Evolutionary conservation across 2,888 invertebrate species (phyloP).

Genomic region (Phengaris alcon): DNA sequence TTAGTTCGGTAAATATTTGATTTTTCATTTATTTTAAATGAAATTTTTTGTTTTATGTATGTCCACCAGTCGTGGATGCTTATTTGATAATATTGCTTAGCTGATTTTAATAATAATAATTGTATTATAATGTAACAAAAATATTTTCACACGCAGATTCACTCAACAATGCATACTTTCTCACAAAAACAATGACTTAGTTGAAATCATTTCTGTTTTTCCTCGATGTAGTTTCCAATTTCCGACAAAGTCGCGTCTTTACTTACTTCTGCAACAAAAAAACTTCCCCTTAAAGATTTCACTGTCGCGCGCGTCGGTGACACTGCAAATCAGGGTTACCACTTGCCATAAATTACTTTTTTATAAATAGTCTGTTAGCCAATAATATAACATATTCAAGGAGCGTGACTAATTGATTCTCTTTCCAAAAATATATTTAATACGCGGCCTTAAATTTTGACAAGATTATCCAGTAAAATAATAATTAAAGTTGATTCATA

Average conservation of each 20-base stretch:
- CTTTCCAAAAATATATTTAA: too few relatives aligned
- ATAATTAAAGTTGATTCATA: too few relatives aligned
- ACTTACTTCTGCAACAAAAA: slow-evolving; percentile 1
- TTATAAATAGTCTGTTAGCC: too few relatives aligned
- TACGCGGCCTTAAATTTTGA: too few relatives aligned
- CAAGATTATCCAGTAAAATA: too few relatives aligned
- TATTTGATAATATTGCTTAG: not conserved
- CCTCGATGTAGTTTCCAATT: slow-evolving; percentile 30
- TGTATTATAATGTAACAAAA: not conserved
- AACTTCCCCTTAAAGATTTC: slow-evolving; percentile 61
- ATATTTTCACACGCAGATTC: slow-evolving; percentile 4
- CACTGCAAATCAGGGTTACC: slow-evolving; percentile 32
- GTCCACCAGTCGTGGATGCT: too few relatives aligned
- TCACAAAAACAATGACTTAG: slow-evolving; percentile 3
- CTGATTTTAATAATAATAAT: not conserved
- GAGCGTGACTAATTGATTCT: too few relatives aligned
- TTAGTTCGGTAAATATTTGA: too few relatives aligned
- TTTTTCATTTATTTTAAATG: too few relatives aligned
- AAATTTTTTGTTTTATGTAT: too few relatives aligned
- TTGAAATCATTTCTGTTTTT: slow-evolving; percentile 4
- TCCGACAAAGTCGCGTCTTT: slow-evolving; percentile 23
- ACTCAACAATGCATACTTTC: not conserved
- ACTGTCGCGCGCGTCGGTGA: slow-evolving; percentile 51
- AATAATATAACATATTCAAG: too few relatives aligned
- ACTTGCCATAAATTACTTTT: not conserved